Percentiles rank a stretch among this genome's conserved stretches.
phyloP scores from a whole-genome alignment of 2,888 invertebrate genomes.

The Seladonia tumulorum region DNA sequence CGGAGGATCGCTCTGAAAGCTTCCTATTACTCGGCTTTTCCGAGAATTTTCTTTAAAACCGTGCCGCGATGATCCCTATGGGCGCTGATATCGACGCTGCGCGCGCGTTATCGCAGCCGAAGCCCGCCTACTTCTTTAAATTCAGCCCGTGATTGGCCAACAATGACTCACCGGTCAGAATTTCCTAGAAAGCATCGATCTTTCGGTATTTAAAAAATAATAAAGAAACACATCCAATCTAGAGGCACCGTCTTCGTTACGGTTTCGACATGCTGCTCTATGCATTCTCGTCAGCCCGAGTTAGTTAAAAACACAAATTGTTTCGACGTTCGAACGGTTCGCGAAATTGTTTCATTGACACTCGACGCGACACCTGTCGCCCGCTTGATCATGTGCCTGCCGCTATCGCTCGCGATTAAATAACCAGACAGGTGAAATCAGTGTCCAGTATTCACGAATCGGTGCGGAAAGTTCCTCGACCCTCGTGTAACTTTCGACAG shows the following conservation, averaged over 20 bases:
- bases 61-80: not conserved
- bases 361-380: not conserved
- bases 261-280: not conserved
- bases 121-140: not conserved
- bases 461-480: not conserved
- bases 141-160: not conserved
- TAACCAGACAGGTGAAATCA: not conserved
- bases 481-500: not conserved
- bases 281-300: not conserved
- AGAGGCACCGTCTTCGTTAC: too few species aligned
- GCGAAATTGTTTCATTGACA: not conserved
- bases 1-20: slow-evolving; percentile 8
- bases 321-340: not conserved
- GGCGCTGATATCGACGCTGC: not conserved
- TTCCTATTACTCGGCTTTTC: not conserved
- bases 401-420: not conserved
- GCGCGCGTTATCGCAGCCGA: not conserved
- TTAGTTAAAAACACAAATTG: not conserved
- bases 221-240: too few species aligned
- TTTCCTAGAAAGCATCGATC: too few species aligned
- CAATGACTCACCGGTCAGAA: not conserved
- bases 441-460: not conserved
- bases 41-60: slow-evolving; percentile 4
- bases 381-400: not conserved
- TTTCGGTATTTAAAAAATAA: too few species aligned